Evolutionary conservation across 1,140 invertebrate genomes (phyloP), one percentile per base, ranked within the genome.

Genomic region (Rhagoletis pomonella): DNA sequence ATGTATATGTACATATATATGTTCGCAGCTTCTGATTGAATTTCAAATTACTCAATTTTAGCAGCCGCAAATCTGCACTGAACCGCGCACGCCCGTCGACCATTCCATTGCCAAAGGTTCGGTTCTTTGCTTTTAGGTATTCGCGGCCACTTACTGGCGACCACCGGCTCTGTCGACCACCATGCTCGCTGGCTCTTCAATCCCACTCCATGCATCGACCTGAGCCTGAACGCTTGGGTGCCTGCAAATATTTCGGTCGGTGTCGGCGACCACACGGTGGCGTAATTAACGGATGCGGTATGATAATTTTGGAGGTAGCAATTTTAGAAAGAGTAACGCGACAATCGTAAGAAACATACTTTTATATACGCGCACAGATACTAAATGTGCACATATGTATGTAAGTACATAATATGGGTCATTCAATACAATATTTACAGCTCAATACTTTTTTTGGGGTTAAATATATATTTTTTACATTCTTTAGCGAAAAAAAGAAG

Each of bases 11-110:
- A 62, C 60, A 14, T 62, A n/a, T 19, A 42, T 17, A 44, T 17
- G 44, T 81, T 87, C 81, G 88, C 88, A 89, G 91, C 91, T 92
- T 92, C 91, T 92, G 91, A 92, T 92, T 92, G 91, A 92, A 92
- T 92, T 92, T 92, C 91, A 92, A 92, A 92, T 92, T 92, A 91
- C 91, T 92, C 91, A 92, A 92, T 92, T 92, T 92, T 92, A 91
- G 85, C 47, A 81, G n/a, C 73, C 73, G 47, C 50, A 81, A 81
- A 58, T 81, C 55, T 81, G 73, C 73, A 10, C 73, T 55, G 73
- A 81, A 55, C 44, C 73, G 73, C 73, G 39, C 65, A 59, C 39
- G 65, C 55, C 64, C 44, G 64, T 12, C 4, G 42, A 50, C 50
- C 6, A 29, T n/a, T 73, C n/a, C n/a, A 87, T 19, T 73, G 44